Conservation (phyloP, 2,888 invertebrate species). For the Cyclophora punctaria region DNA sequence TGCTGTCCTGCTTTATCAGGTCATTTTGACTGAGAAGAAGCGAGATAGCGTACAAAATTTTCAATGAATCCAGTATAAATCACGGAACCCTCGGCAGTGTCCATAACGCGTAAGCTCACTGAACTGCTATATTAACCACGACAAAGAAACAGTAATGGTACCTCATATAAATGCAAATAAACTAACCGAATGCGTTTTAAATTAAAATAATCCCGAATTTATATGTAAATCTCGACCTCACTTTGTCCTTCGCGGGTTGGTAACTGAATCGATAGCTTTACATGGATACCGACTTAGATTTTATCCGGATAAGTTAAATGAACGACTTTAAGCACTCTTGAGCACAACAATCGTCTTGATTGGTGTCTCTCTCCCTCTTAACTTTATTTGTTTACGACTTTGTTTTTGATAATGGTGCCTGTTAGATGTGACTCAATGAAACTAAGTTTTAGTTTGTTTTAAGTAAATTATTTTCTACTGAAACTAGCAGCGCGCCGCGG, state of each 20-base stretch:
- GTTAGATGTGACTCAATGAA: no score
- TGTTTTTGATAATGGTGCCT: no score
- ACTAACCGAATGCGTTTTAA: constrained; percentile 66
- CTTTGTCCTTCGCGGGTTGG: constrained; percentile 67
- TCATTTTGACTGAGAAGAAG: constrained; percentile 3
- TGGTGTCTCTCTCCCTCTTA: constrained; percentile 31
- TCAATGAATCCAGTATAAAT: constrained; percentile 21
- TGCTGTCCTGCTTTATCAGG: constrained; percentile 13
- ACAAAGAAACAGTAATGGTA: constrained; percentile 64
- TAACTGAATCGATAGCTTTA: constrained; percentile 68
- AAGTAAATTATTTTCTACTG: no score
- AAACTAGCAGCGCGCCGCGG: no score
- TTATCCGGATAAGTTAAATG: constrained; percentile 62
- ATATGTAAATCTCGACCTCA: constrained; percentile 71
- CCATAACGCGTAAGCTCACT: constrained; percentile 47
- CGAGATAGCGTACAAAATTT: constrained; percentile 16
- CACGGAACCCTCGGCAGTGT: constrained; percentile 25
- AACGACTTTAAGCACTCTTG: constrained; percentile 57
- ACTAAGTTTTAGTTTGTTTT: no score
- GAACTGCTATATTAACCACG: constrained; percentile 55
- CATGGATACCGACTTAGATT: constrained; percentile 61
- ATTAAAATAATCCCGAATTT: constrained; percentile 73
- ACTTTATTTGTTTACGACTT: no score
- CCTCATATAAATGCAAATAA: constrained; percentile 70
- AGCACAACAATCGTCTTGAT: constrained; percentile 46